Evolutionary conservation across 2,113 vertebrate genomes (phyloP), one percentile per base, ranked within the genome.

Genomic region (Siphamia tubifer): DNA sequence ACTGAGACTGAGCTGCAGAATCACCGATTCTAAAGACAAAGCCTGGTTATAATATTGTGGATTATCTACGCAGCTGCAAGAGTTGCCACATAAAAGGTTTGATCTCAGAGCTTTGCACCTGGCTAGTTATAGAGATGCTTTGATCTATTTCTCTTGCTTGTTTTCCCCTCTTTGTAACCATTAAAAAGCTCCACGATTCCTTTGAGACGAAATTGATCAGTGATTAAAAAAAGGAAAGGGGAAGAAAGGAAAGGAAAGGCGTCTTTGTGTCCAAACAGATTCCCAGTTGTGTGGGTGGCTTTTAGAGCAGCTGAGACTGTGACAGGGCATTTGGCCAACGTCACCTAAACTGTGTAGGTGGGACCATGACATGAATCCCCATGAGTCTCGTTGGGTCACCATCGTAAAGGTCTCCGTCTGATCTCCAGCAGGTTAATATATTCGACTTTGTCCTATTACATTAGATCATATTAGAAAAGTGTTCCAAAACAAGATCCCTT

Each of bases 131-230:
- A 24, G 25, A 48, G 43, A 49, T 0, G 35, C 89, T 91, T 92
- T 92, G 86, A 91, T 92, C 80, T 81, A 16, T 79, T 58, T 75
- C 68, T 36, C 71, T 67, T 67, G 42, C 77, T 83, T 73, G 74
- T 83, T 79, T 74, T 47, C 58, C 17, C 30, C 57, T 74, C 74
- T 87, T 87, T 89, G 83, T 72, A 68, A 68, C 72, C 74, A 58
- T 87, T 88, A 83, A 83, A 83, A 55, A 56, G 67, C 64, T 55
- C 45, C 45, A 75, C 65, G 53, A 21, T 74, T 43, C 52, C 75
- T 75, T 60, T 81, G 77, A 87, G 57, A 54, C 57, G 53, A 81
- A 74, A 85, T 73, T 85, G 74, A 86, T 87, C 82, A 61, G 62
- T 70, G 54, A 74, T 81, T 80, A 72, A 69, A 80, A n/a, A 80